Percentiles rank a stretch among this genome's conserved stretches.
Conservation (phyloP, 2,113 vertebrate species). For the Platanista minor region DNA sequence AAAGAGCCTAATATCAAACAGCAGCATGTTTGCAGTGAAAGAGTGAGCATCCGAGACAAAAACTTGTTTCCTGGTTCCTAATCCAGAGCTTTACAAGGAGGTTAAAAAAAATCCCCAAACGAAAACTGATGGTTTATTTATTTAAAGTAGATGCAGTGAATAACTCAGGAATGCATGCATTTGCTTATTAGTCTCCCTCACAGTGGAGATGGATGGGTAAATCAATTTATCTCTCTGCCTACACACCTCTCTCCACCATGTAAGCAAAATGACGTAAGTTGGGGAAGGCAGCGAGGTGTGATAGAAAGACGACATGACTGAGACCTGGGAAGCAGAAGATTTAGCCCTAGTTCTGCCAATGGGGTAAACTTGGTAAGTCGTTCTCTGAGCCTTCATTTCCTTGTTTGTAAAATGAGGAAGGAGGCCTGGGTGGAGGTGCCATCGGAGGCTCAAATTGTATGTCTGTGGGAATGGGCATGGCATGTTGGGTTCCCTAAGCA, state of each 20-base stretch:
- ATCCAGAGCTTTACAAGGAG: not conserved
- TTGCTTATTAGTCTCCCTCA: not conserved
- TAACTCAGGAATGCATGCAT: not conserved
- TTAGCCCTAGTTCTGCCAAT: not conserved
- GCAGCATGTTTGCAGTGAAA: not conserved
- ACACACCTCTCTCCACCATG: not conserved
- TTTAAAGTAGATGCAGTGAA: slow-evolving; percentile 20
- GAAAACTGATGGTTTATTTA: not conserved
- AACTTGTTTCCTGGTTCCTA: not conserved
- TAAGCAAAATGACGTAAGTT: not conserved
- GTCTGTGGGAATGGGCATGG: not conserved
- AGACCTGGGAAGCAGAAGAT: not conserved
- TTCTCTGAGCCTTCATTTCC: not conserved
- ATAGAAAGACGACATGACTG: not conserved
- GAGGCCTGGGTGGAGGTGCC: not conserved
- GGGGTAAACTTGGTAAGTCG: not conserved
- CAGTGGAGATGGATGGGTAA: not conserved
- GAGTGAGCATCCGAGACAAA: not conserved
- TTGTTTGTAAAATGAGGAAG: not conserved
- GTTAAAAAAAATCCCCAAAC: not conserved
- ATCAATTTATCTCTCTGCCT: not conserved
- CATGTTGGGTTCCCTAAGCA: not conserved
- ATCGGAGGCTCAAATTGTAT: not conserved
- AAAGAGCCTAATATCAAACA: not conserved
- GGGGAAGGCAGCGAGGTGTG: not conserved